A percentile compares a stretch with the other conserved stretches of the same genome.
phyloP scores from a whole-genome alignment of 2,888 invertebrate genomes.

The Meliscaeva auricollis region DNA sequence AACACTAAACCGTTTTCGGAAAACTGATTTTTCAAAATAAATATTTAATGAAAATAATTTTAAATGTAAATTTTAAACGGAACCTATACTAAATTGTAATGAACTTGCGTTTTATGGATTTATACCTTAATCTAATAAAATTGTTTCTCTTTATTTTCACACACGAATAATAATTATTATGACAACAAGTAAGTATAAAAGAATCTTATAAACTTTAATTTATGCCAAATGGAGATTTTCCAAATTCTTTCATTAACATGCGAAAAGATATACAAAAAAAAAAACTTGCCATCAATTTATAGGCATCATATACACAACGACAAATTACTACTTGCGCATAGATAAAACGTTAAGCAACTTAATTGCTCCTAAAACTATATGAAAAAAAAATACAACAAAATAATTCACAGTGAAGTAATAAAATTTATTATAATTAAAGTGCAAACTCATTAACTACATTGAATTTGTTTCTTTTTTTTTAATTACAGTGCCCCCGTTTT shows the following conservation, averaged over 20 bases:
- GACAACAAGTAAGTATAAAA: slow-evolving; percentile 9
- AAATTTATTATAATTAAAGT: slow-evolving; percentile 33
- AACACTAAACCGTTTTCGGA: no score
- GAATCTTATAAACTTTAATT: slow-evolving; percentile 45
- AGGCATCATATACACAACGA: not conserved
- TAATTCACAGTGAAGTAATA: slow-evolving; percentile 16
- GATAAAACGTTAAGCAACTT: slow-evolving; percentile 21
- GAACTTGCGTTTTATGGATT: no score
- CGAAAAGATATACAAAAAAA: not conserved
- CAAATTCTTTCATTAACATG: slow-evolving; percentile 30
- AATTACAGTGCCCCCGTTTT: slow-evolving; percentile 17
- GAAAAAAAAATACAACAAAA: not conserved
- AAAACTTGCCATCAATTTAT: not conserved
- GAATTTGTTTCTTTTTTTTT: slow-evolving; percentile 19
- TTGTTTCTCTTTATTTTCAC: not conserved
- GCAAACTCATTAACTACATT: slow-evolving; percentile 12
- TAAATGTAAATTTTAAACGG: no score
- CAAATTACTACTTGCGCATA: not conserved
- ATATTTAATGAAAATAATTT: no score
- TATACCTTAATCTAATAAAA: slow-evolving; percentile 13
- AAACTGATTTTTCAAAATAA: no score
- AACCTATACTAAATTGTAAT: no score
- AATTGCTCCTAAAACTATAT: slow-evolving; percentile 29
- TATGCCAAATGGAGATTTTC: slow-evolving; percentile 51
- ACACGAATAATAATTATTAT: not conserved